Evolutionary conservation across 2,797 vertebrate species (phyloP), one percentile per base, ranked within the genome.

Genomic region (Rhincodon typus): DNA sequence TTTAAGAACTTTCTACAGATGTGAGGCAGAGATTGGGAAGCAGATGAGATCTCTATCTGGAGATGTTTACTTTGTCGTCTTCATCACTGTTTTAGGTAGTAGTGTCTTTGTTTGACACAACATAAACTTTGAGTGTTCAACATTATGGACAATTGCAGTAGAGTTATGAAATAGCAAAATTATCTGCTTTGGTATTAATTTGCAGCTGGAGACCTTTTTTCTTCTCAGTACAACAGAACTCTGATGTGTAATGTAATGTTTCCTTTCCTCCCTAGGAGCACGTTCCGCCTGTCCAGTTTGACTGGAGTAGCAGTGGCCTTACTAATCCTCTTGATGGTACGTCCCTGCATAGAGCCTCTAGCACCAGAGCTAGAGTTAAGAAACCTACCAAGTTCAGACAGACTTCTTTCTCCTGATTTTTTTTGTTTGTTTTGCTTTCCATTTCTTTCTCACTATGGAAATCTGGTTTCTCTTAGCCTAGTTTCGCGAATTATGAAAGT

Each of bases 271-370:
- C 97, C 97, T 97, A 99, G 98, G 98, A 98, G 98, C 98, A 97
- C 96, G 98, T 98, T 96, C 97, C 98, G 97, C 98, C 98, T 97
- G 97, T 98, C 97, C 98, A 98, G 98, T 98, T 98, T 97, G 98
- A 98, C 98, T 98, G 98, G 98, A 98, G 98, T 98, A 98, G 98
- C 98, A 98, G 97, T 98, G 98, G 98, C 98, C 98, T 98, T 98
- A 98, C 98, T 98, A 98, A 98, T 98, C 98, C 98, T 98, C 98
- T 98, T 98, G 99, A 98, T 98, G 99, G 98, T 99, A 98, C 97
- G 98, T 99, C 98, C 98, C 98, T 98, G 97, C 98, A 97, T 98
- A 98, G 98, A 98, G 97, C 98, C 97, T 98, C 98, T 98, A 98
- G 98, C 98, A 98, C 98, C 98, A 98, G 98, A 98, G 98, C 97